Evolutionary conservation across 2,113 vertebrate species (phyloP).

Genomic region (Zapornia atra): DNA sequence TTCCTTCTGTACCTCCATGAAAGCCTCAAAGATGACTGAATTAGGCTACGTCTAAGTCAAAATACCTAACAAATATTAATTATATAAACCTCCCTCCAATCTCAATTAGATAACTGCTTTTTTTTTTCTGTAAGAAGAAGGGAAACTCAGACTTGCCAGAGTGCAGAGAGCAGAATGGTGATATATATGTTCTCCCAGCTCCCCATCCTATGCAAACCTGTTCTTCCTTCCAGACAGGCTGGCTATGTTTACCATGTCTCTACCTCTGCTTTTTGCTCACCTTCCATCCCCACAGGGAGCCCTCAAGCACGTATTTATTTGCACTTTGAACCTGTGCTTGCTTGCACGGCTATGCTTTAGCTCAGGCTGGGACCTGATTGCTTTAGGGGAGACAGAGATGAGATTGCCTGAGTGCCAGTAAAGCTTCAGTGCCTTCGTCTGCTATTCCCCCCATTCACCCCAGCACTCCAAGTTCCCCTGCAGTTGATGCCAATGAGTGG

Average conservation of each 20-base stretch:
- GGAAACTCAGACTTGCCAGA: background rate
- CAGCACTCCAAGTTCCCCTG: background rate
- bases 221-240: conserved; percentile 59
- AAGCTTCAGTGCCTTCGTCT: background rate
- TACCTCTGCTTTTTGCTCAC: conserved; percentile 50
- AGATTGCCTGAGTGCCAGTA: background rate
- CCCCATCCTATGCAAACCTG: conserved; percentile 36
- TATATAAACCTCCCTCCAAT: background rate
- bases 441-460: background rate
- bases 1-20: background rate
- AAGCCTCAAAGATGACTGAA: background rate
- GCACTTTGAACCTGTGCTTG: conserved; percentile 60
- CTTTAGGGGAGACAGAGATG: background rate
- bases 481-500: background rate
- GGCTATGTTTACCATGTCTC: conserved; percentile 53
- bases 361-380: conserved; percentile 30
- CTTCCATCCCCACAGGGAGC: conserved; percentile 56
- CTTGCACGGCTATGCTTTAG: background rate
- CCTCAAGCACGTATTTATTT: conserved; percentile 59
- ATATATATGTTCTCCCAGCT: background rate
- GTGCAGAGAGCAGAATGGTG: background rate
- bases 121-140: background rate
- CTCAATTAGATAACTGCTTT: background rate
- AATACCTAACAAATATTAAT: background rate
- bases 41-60: background rate